phyloP scores from a whole-genome alignment of 2,888 invertebrate species.

The Plebejus melissa region DNA sequence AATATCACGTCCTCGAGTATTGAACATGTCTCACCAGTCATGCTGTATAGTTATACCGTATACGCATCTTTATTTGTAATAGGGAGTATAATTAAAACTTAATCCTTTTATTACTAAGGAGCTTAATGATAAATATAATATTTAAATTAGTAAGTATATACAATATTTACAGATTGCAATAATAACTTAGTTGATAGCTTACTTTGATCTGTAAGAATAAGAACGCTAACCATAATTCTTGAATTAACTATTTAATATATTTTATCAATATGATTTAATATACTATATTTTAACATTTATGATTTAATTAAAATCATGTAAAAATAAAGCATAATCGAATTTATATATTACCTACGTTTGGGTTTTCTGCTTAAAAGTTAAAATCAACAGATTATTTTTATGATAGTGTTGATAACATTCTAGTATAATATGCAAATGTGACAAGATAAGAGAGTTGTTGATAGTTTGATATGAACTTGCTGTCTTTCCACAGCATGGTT shows the following conservation, averaged over 20 bases:
- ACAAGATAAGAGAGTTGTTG: neutral
- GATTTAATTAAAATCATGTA: neutral
- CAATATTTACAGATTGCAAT: slow-evolving; percentile 8
- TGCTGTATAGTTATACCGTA: too few species aligned
- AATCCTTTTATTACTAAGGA: too few species aligned
- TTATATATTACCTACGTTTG: neutral
- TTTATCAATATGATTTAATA: neutral
- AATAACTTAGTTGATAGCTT: neutral
- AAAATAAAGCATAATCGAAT: neutral
- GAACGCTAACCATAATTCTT: neutral
- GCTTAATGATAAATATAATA: neutral
- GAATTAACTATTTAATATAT: neutral
- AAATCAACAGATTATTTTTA: neutral
- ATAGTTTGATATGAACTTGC: neutral
- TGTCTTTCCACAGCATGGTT: neutral
- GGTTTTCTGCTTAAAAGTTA: neutral
- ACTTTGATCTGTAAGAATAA: neutral
- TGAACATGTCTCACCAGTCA: too few species aligned
- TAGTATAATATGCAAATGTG: neutral
- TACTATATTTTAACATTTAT: neutral
- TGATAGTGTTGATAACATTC: neutral
- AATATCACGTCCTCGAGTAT: too few species aligned
- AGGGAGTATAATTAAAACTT: too few species aligned
- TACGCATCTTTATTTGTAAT: too few species aligned
- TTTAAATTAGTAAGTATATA: neutral